Evolutionary conservation across 2,888 invertebrate species (phyloP).

Genomic region (Melanotus villosus): DNA sequence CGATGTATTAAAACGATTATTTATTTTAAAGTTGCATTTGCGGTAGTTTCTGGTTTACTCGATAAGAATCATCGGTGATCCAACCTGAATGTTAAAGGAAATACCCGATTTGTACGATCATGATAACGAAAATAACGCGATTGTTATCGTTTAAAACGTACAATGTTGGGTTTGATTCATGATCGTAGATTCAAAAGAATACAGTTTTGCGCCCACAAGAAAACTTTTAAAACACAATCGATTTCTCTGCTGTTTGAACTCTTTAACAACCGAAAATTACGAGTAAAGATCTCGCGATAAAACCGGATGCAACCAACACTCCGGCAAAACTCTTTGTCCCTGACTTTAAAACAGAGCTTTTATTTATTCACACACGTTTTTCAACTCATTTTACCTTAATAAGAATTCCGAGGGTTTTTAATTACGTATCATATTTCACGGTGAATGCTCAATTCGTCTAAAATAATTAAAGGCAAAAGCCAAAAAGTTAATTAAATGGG

Average conservation of each 20-base stretch:
- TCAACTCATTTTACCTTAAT: neutral
- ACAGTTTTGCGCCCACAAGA: neutral
- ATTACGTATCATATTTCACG: conserved; percentile 1
- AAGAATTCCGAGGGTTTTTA: neutral
- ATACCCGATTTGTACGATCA: too few species aligned
- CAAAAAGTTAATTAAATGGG: conserved; percentile 11
- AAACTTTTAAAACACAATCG: neutral
- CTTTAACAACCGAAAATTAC: neutral
- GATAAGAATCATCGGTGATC: too few species aligned
- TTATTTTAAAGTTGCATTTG: too few species aligned
- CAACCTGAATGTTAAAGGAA: too few species aligned
- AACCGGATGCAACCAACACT: conserved; percentile 1
- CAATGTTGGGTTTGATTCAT: neutral
- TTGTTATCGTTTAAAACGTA: neutral
- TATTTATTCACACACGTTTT: neutral
- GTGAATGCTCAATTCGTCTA: neutral
- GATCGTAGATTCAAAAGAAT: neutral
- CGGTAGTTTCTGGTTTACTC: too few species aligned
- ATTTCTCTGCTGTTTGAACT: neutral
- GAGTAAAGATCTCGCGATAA: neutral
- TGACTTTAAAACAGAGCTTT: neutral
- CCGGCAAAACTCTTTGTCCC: neutral
- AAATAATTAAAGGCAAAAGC: neutral
- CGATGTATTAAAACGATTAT: too few species aligned
- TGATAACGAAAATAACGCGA: neutral